These are phyloP conservation scores for Vulpes lagopus DNA, from an alignment of 2,113 vertebrate genomes.

Conservation along the genomic window DNA sequence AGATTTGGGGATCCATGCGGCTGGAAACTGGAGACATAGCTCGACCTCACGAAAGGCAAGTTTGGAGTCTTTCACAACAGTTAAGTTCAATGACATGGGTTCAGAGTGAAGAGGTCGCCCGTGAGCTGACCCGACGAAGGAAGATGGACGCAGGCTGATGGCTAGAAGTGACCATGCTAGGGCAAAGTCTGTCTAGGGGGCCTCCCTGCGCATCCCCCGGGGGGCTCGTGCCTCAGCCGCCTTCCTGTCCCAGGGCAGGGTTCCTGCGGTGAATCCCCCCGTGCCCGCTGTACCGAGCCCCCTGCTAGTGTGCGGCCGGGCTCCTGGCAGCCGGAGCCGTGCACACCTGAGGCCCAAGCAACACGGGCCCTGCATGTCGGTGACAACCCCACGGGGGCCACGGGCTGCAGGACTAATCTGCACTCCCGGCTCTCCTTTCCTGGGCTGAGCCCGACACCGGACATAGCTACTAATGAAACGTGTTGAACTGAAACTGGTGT, in stretches of 20 bases:
- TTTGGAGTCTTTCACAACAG: background rate
- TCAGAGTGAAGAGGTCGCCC: too few relatives aligned
- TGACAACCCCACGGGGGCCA: background rate
- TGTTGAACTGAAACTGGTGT: too few relatives aligned
- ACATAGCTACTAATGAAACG: accelerated
- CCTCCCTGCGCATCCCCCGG: background rate
- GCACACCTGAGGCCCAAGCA: accelerated
- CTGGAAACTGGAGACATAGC: background rate
- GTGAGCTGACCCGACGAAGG: background rate
- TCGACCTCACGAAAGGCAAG: background rate
- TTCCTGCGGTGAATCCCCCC: accelerated
- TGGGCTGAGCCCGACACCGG: accelerated
- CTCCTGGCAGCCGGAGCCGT: background rate
- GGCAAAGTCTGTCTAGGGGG: background rate
- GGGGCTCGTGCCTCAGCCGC: background rate
- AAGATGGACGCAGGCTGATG: accelerated
- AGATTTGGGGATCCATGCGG: background rate
- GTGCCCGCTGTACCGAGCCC: accelerated
- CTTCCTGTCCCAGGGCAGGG: background rate
- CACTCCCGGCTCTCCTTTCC: accelerated
- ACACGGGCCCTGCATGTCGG: accelerated
- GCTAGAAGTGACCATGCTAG: accelerated
- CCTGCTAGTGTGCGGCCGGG: accelerated
- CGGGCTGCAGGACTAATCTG: background rate
- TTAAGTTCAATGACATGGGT: too few relatives aligned